Evolutionary conservation across 2,888 invertebrate genomes (phyloP).

Genomic region (Operophtera brumata): DNA sequence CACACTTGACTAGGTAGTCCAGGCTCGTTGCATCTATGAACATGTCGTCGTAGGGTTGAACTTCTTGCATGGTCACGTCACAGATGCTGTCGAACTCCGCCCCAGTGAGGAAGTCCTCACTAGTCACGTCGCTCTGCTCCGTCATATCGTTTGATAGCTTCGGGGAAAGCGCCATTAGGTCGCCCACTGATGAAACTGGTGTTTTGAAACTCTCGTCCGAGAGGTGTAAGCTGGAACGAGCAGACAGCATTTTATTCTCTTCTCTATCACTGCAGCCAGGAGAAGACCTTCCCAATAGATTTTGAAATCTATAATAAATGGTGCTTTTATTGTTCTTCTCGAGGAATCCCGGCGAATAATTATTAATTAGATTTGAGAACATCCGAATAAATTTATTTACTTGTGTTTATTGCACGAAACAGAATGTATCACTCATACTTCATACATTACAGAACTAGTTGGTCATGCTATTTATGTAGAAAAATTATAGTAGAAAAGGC

Average conservation of each 20-base stretch:
- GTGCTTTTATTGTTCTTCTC: conserved; percentile 48
- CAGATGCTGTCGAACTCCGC: conserved; percentile 66
- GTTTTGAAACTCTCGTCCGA: conserved; percentile 64
- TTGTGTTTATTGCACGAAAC: neutral
- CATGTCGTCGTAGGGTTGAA: conserved; percentile 64
- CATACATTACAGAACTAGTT: conserved; percentile 27
- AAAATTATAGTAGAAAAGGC: neutral
- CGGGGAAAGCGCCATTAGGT: conserved; percentile 68
- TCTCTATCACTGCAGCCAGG: conserved; percentile 13
- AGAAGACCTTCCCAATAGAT: conserved; percentile 47
- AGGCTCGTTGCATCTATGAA: conserved; percentile 80
- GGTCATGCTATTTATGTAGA: conserved; percentile 25
- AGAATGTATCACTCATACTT: conserved; percentile 16
- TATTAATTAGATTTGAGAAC: conserved; percentile 53
- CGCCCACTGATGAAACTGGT: conserved; percentile 63
- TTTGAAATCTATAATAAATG: conserved; percentile 55
- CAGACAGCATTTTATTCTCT: conserved; percentile 49
- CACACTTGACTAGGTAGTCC: conserved; percentile 77
- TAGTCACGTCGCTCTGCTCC: conserved; percentile 51
- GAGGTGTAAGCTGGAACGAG: conserved; percentile 46
- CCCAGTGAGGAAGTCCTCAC: conserved; percentile 67
- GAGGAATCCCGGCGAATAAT: conserved; percentile 41
- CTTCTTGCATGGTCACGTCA: conserved; percentile 70
- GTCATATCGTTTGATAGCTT: conserved; percentile 40
- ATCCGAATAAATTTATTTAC: conserved; percentile 42